Percentiles rank a stretch among this genome's conserved stretches.
Conservation (phyloP, 2,797 vertebrate genomes). For the Lacerta bilineata region DNA sequence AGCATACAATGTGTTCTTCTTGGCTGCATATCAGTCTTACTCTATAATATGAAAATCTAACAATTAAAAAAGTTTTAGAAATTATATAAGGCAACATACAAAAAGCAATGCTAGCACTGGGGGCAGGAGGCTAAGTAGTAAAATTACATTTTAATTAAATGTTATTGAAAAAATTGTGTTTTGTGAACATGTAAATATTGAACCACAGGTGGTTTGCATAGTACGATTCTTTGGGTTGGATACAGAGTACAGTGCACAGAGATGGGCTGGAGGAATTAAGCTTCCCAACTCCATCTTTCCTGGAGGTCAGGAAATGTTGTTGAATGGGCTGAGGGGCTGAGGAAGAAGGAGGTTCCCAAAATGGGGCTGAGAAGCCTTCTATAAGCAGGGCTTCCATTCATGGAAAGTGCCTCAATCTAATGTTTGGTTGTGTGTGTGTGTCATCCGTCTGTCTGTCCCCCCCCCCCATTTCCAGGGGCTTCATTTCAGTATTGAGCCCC, state of each 20-base stretch:
- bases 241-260: neutral
- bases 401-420: no score
- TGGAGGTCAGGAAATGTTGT: no score
- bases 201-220: neutral
- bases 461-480: no score
- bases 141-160: conserved; percentile 1
- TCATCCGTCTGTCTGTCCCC: no score
- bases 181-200: neutral
- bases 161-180: neutral
- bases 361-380: no score
- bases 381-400: no score
- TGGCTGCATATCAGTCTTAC: neutral
- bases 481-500: neutral
- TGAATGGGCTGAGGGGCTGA: no score
- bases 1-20: neutral
- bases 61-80: neutral
- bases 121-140: neutral
- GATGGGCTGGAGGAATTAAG: neutral
- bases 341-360: no score
- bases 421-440: no score
- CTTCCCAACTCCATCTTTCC: neutral
- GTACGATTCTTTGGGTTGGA: neutral
- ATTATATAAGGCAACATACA: neutral
- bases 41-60: conserved; percentile 5
- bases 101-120: neutral